These are phyloP conservation scores for Andricus curvator DNA, from an alignment of 2,888 invertebrate species.

Conservation along the genomic window DNA sequence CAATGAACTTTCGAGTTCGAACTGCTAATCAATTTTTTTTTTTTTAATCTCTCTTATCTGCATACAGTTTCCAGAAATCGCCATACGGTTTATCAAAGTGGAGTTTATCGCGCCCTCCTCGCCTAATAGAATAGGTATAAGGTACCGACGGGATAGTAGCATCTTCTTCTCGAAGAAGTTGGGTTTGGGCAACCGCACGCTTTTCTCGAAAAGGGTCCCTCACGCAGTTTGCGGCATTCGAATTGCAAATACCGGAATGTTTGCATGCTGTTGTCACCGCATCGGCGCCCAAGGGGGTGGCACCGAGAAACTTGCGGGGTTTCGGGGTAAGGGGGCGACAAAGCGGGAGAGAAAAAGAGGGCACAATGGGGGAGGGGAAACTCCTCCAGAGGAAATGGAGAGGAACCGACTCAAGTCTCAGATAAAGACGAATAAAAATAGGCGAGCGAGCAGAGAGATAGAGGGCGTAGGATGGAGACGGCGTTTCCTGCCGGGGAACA, in stretches of 20 bases:
- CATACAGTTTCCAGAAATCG: constrained; percentile 51
- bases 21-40: too few species aligned
- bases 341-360: constrained; percentile 50
- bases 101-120: constrained; percentile 70
- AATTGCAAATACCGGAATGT: constrained; percentile 79
- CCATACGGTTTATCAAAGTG: constrained; percentile 65
- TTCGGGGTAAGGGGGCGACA: constrained; percentile 42
- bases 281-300: constrained; percentile 69
- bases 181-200: constrained; percentile 55
- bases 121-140: constrained; percentile 70
- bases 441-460: constrained; percentile 74
- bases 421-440: constrained; percentile 79
- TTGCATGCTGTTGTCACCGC: constrained; percentile 78
- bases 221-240: constrained; percentile 75
- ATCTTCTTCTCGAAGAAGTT: constrained; percentile 46
- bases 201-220: constrained; percentile 57
- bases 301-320: constrained; percentile 50
- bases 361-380: constrained; percentile 62
- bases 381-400: constrained; percentile 78
- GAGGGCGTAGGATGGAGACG: constrained; percentile 76
- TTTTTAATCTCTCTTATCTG: too few species aligned
- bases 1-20: too few species aligned
- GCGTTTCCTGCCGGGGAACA: constrained; percentile 78
- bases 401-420: constrained; percentile 78
- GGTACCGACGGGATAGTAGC: constrained; percentile 51